Evolutionary conservation across 2,113 vertebrate species (phyloP).

Genomic region (Protobothrops mucrosquamatus): DNA sequence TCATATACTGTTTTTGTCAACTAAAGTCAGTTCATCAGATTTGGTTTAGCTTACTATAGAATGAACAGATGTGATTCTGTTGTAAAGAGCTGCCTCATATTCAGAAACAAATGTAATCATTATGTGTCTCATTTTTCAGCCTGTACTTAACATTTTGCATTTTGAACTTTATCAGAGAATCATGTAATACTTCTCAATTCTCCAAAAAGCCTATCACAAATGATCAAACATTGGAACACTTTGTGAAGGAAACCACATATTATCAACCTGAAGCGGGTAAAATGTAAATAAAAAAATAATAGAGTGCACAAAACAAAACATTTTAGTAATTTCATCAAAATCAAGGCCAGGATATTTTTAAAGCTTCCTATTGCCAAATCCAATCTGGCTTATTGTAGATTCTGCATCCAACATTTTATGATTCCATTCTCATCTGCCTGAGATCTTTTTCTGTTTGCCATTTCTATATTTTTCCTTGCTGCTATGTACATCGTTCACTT

Average conservation of each 20-base stretch:
- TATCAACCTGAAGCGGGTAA: background rate
- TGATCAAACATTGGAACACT: background rate
- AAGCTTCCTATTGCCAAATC: background rate
- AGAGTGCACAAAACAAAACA: background rate
- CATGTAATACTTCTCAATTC: background rate
- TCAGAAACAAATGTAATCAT: background rate
- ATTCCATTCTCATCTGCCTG: background rate
- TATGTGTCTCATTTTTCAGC: background rate
- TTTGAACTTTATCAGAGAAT: background rate
- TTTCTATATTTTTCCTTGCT: background rate
- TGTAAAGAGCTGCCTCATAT: background rate
- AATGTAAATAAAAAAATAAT: background rate
- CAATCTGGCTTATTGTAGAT: background rate
- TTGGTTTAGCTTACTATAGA: background rate
- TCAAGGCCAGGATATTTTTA: background rate
- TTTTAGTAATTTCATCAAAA: background rate
- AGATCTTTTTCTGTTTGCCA: background rate
- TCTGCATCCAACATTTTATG: background rate
- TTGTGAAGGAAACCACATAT: background rate
- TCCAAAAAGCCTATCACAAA: background rate
- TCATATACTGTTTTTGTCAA: slow-evolving; percentile 31
- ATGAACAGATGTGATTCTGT: background rate
- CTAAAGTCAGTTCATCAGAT: slow-evolving; percentile 6
- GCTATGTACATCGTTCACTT: background rate
- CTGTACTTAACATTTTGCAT: background rate